Percentiles rank a stretch among this genome's conserved stretches.
Conservation (phyloP, 2,113 vertebrate genomes). For the Passerina amoena region DNA sequence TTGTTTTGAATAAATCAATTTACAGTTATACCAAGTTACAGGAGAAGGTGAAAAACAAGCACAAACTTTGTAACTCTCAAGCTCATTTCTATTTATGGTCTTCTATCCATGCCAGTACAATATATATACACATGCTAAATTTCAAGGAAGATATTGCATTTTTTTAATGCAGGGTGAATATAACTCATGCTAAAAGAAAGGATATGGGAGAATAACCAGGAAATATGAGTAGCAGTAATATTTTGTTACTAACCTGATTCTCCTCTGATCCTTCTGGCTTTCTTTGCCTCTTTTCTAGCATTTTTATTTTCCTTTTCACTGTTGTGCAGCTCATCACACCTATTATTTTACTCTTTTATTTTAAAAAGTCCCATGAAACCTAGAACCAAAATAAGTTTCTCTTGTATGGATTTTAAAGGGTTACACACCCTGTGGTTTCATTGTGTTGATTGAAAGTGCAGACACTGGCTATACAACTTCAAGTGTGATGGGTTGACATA, state of each 20-base stretch:
- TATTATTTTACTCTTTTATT: neutral
- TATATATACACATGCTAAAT: neutral
- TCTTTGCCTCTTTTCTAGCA: neutral
- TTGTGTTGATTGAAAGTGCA: neutral
- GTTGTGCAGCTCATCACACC: neutral
- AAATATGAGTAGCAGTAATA: neutral
- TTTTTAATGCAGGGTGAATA: neutral
- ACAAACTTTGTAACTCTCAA: neutral
- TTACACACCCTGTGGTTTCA: accelerated
- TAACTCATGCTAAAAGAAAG: neutral
- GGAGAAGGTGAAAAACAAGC: neutral
- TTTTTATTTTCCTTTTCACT: neutral
- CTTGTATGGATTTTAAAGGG: neutral
- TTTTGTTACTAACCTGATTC: neutral
- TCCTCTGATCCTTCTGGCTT: neutral
- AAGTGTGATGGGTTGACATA: neutral
- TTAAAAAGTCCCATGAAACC: neutral
- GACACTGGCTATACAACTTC: neutral
- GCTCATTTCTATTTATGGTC: neutral
- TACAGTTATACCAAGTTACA: neutral
- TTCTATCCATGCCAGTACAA: neutral
- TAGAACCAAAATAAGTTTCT: neutral
- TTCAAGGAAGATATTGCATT: neutral
- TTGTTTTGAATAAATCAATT: neutral
- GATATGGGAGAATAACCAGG: neutral